Base-by-base conservation (phyloP, 2,113 vertebrate species). In the Phaethornis superciliosus region DNA sequence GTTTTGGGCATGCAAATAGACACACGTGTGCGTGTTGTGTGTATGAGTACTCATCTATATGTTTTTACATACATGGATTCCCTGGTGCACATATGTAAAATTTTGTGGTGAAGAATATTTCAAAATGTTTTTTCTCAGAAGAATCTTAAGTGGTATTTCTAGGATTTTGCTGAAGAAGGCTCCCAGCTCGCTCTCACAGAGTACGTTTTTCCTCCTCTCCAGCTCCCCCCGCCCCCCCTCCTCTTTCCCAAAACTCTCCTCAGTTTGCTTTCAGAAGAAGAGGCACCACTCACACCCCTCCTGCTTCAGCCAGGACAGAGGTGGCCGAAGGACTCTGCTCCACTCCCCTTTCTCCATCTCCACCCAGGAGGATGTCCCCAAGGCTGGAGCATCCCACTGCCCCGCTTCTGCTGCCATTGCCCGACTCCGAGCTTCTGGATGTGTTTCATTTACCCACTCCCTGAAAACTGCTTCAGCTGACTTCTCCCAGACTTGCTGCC, bases 391-490 rank as follows among this genome's bases (percentile, higher is more conserved):
- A 0, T n/a, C 55, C 19, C 5, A 0, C 33, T 35, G 18, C 56
- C 55, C 40, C 2, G 0, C n/a, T 71, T 68, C 80, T 52, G 51
- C 49, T 92, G 49, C 58, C 49, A 37, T 26, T 40, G 12, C 35
- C 42, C 47, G 13, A 40, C 0, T 1, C 59, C 5, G 12, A 74
- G 28, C 42, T 40, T 12, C 40, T 55, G 67, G 87, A 79, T 3
- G 23, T 4, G 2, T 77, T 78, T 68, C 14, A 69, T 81, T 74
- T 49, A 62, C 59, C 75, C 2, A 1, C 80, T 75, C 86, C 79
- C 78, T 46, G 81, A 94, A 70, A 89, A 70, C 18, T 44, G 24
- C 81, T 81, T 81, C 77, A 89, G 54, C 63, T 90, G 76, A 51
- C 44, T 71, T 96, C 79, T 92, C 58, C 55, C 81, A 58, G 47